Conservation (phyloP, 37 sponge, comb jelly and placozoan genomes). For the Lycopodina hypogea region DNA sequence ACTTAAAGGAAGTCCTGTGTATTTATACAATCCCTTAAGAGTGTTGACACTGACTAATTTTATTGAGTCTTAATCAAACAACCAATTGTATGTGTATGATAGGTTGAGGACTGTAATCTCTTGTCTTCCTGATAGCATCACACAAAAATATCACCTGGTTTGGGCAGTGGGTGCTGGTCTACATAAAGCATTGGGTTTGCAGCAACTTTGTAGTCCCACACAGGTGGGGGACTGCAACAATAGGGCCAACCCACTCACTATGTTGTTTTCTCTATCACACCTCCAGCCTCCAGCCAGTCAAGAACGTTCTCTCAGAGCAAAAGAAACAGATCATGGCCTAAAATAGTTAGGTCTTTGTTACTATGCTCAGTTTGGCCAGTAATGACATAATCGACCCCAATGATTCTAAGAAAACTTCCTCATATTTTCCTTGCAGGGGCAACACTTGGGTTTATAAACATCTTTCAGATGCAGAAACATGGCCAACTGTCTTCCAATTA, state of each 20-base stretch:
- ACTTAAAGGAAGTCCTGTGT: conserved; percentile 8
- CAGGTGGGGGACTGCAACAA: conserved; percentile 52
- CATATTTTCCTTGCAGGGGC: too few species aligned
- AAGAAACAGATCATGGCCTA: background rate
- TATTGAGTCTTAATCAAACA: too few species aligned
- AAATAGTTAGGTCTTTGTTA: background rate
- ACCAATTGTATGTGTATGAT: conserved; percentile 27
- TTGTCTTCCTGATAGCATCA: conserved; percentile 15
- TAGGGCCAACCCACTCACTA: conserved; percentile 61
- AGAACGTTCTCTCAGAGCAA: conserved; percentile 2
- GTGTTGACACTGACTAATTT: too few species aligned
- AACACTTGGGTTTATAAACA: too few species aligned
- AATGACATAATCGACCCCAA: background rate
- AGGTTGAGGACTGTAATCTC: conserved; percentile 20
- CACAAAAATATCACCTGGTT: conserved; percentile 40
- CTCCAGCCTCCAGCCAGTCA: conserved; percentile 27
- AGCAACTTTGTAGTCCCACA: conserved; percentile 58
- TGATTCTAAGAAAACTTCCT: background rate
- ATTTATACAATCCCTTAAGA: conserved; percentile 15
- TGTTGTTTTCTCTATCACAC: conserved; percentile 24
- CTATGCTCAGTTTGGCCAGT: background rate
- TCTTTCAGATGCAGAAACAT: too few species aligned
- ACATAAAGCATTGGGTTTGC: conserved; percentile 34
- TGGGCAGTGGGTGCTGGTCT: conserved; percentile 50
- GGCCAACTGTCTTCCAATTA: background rate